Evolutionary conservation across 1,140 invertebrate species (phyloP).

Genomic region (Venustaconcha ellipsiformis): DNA sequence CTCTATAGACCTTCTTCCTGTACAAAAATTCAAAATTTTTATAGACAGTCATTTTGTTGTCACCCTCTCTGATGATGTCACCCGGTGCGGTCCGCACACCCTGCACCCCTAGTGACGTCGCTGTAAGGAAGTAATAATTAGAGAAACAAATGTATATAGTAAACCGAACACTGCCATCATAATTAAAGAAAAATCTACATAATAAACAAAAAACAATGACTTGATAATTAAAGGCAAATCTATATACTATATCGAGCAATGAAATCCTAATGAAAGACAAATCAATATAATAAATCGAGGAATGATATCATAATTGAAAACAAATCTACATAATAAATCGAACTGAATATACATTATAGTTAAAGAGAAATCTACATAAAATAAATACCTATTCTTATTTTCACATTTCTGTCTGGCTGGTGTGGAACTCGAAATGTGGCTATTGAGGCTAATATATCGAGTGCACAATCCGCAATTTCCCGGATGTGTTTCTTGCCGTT

Average conservation of each 20-base stretch:
- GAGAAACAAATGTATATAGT: not conserved
- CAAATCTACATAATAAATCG: not conserved
- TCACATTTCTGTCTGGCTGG: constrained; percentile 83
- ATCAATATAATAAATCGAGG: not conserved
- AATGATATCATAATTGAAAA: not conserved
- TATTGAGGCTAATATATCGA: constrained; percentile 87
- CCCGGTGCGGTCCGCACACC: too few relatives aligned
- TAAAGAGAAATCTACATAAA: not conserved
- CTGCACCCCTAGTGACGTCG: too few relatives aligned
- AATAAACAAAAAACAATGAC: not conserved
- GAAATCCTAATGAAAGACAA: not conserved
- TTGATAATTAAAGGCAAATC: not conserved
- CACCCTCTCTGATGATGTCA: too few relatives aligned
- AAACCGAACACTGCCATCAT: not conserved
- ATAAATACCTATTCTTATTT: constrained; percentile 85
- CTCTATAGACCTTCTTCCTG: too few relatives aligned
- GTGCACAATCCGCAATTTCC: constrained; percentile 86
- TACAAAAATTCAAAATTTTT: too few relatives aligned
- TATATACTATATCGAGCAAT: not conserved
- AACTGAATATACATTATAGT: not conserved
- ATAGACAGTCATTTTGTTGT: too few relatives aligned
- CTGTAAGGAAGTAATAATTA: too few relatives aligned
- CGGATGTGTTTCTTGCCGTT: constrained; percentile 77
- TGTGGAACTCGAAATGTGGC: constrained; percentile 88
- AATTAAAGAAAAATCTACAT: not conserved